Percentiles rank a stretch among this genome's conserved stretches.
Evolutionary conservation across 2,113 vertebrate species (phyloP).

Genomic region (Chlorodrepanis virens): DNA sequence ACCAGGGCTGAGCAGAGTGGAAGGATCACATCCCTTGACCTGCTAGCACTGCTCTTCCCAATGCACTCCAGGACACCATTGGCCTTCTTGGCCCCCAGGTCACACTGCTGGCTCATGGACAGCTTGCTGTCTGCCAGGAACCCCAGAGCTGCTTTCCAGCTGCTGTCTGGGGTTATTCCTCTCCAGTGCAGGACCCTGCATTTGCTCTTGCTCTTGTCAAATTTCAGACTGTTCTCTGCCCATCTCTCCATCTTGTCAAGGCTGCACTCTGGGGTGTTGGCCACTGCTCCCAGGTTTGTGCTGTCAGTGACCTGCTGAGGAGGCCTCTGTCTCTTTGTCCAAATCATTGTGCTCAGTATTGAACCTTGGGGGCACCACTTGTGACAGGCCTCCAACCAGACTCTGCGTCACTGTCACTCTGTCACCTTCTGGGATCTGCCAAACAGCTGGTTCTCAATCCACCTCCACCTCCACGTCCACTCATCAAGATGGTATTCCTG

Average conservation of each 20-base stretch:
- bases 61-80: too few relatives aligned
- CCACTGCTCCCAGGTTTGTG: not conserved
- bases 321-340: not conserved
- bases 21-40: rapidly evolving
- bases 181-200: not conserved
- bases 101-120: not conserved
- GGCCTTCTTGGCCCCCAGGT: too few relatives aligned
- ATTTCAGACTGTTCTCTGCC: not conserved
- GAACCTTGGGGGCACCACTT: not conserved
- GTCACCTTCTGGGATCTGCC: not conserved
- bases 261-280: not conserved
- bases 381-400: not conserved
- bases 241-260: not conserved
- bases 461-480: not conserved
- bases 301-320: not conserved
- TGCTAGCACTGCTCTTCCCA: rapidly evolving
- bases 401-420: not conserved
- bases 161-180: not conserved
- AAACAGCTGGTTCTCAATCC: not conserved
- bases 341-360: not conserved
- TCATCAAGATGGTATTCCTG: not conserved
- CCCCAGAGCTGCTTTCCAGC: not conserved
- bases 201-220: not conserved
- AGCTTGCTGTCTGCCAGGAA: not conserved
- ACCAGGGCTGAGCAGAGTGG: rapidly evolving